phyloP scores from a whole-genome alignment of 1,140 invertebrate genomes.

The Asbolus verrucosus region DNA sequence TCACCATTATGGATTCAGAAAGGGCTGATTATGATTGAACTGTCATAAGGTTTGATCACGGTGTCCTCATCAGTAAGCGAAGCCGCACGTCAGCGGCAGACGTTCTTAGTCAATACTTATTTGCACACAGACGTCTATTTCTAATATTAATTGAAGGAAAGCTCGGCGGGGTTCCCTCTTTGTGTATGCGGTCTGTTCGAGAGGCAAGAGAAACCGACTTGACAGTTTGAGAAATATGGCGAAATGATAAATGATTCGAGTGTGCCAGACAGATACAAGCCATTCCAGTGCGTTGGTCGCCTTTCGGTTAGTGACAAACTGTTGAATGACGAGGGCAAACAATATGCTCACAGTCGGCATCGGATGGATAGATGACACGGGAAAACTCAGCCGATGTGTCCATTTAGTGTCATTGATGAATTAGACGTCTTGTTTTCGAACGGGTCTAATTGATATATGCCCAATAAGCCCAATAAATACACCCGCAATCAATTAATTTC shows the following conservation, averaged over 20 bases:
- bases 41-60: neutral
- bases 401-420: conserved; percentile 40
- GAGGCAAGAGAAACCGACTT: conserved; percentile 39
- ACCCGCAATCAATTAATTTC: neutral
- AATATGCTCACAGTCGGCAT: conserved; percentile 42
- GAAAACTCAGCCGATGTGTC: conserved; percentile 23
- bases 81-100: conserved; percentile 34
- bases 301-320: conserved; percentile 55
- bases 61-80: conserved; percentile 13
- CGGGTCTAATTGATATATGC: conserved; percentile 8
- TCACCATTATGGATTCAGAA: neutral
- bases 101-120: conserved; percentile 44
- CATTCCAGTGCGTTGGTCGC: conserved; percentile 54
- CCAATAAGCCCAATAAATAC: conserved; percentile 12
- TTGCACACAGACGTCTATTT: conserved; percentile 46
- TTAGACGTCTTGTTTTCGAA: conserved; percentile 31
- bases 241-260: conserved; percentile 57
- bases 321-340: conserved; percentile 56
- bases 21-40: conserved; percentile 18
- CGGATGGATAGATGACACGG: conserved; percentile 30
- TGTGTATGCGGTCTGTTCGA: conserved; percentile 42
- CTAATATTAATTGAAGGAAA: conserved; percentile 46
- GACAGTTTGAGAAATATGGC: conserved; percentile 55
- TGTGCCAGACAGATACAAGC: conserved; percentile 57
- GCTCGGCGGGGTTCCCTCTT: conserved; percentile 39